These are phyloP conservation scores for Scolopax rusticola DNA, from an alignment of 2,797 vertebrate genomes.

Conservation along the genomic window DNA sequence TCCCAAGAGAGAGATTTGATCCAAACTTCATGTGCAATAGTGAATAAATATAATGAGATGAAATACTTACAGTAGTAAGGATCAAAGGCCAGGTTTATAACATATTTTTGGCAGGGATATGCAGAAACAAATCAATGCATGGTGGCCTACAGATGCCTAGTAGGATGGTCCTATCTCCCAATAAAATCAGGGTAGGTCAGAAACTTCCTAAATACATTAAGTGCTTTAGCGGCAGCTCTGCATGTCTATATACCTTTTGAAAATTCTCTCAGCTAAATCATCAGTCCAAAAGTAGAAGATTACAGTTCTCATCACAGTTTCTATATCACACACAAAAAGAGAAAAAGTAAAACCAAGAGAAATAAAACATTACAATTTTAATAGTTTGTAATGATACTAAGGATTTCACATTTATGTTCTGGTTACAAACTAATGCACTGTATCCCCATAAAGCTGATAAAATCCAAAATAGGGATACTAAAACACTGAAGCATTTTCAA, in stretches of 20 bases:
- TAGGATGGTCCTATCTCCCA: neutral
- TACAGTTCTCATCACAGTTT: neutral
- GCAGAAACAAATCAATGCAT: neutral
- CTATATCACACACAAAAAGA: neutral
- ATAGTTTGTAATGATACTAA: neutral
- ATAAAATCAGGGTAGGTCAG: neutral
- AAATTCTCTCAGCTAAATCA: neutral
- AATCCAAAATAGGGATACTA: neutral
- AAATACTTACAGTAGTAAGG: constrained; percentile 9
- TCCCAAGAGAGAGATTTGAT: neutral
- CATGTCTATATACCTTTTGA: neutral
- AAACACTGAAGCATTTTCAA: neutral
- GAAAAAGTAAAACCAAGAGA: neutral
- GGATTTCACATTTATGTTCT: neutral
- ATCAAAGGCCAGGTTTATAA: constrained; percentile 11
- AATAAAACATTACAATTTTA: neutral
- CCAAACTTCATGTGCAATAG: neutral
- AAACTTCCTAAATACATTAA: neutral
- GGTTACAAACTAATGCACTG: neutral
- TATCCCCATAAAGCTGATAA: neutral
- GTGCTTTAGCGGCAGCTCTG: neutral
- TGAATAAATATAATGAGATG: constrained; percentile 4
- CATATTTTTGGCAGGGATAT: neutral
- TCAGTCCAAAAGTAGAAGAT: neutral
- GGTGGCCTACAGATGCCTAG: neutral